These are phyloP conservation scores for Astropecten irregularis DNA, from an alignment of 53 echinoderm and acorn worm species.

Conservation along the genomic window DNA sequence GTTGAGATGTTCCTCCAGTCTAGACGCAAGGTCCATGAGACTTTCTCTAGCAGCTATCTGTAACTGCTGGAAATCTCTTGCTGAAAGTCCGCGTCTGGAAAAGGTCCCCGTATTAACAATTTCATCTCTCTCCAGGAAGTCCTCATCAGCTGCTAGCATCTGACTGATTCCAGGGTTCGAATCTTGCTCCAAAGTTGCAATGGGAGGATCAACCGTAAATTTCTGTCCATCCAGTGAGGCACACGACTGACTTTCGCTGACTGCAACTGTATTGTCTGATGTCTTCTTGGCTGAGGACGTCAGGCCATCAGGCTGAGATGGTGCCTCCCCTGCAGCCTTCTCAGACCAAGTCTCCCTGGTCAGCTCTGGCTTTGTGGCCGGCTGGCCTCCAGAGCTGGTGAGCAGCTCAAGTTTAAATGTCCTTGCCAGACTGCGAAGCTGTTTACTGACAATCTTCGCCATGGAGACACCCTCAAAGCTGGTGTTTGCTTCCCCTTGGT, in stretches of 20 bases:
- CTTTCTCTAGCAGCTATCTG: neutral
- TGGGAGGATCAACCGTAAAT: neutral
- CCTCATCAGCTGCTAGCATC: neutral
- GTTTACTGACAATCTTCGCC: constrained; percentile 25
- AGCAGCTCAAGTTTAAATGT: too few species aligned
- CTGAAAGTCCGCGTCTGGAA: neutral
- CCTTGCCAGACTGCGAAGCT: constrained; percentile 8
- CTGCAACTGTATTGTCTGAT: too few species aligned
- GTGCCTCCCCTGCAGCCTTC: too few species aligned
- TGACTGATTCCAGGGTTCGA: neutral
- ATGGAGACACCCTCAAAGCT: constrained; percentile 47
- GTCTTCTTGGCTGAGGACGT: too few species aligned
- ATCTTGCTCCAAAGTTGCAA: neutral
- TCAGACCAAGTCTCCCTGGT: too few species aligned
- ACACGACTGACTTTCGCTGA: neutral
- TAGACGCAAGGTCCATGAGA: neutral
- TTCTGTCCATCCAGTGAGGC: neutral
- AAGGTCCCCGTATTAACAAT: neutral
- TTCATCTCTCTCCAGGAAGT: neutral
- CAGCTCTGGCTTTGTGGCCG: neutral
- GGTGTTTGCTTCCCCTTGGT: constrained; percentile 64
- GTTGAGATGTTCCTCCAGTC: constrained; percentile 20
- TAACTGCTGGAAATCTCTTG: neutral
- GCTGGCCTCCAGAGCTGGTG: neutral
- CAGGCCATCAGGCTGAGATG: too few species aligned